Percentiles rank a stretch among this genome's conserved stretches.
phyloP scores from a whole-genome alignment of 2,797 vertebrate genomes.

The Lithobates pipiens region DNA sequence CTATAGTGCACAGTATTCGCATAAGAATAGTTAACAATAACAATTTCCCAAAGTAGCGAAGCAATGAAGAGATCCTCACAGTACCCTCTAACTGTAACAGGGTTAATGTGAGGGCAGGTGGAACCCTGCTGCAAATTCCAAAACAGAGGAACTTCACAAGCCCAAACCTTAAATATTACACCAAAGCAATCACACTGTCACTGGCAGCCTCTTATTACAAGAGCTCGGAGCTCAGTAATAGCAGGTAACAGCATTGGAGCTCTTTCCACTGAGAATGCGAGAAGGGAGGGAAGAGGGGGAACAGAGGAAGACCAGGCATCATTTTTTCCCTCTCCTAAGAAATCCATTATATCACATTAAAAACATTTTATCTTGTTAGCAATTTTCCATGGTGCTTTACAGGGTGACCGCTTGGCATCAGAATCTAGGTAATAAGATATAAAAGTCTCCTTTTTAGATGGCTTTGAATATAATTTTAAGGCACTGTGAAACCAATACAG shows the following conservation, averaged over 20 bases:
- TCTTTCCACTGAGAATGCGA: constrained; percentile 52
- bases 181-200: constrained; percentile 60
- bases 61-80: neutral
- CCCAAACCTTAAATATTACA: constrained; percentile 58
- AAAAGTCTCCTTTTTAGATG: constrained; percentile 60
- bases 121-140: constrained; percentile 53
- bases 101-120: constrained; percentile 53
- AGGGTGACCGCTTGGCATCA: constrained; percentile 62
- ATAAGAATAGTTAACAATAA: neutral
- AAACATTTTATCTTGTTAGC: constrained; percentile 64
- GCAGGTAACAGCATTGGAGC: constrained; percentile 57
- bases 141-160: constrained; percentile 57
- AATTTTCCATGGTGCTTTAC: constrained; percentile 61
- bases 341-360: constrained; percentile 64
- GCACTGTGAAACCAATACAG: constrained; percentile 61
- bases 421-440: constrained; percentile 62
- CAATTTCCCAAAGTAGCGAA: neutral
- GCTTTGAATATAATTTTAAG: constrained; percentile 61
- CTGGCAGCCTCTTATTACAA: constrained; percentile 60
- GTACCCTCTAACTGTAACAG: constrained; percentile 9
- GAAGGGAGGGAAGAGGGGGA: constrained; percentile 52
- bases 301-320: constrained; percentile 52
- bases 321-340: constrained; percentile 61
- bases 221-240: constrained; percentile 56
- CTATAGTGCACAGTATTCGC: neutral